Evolutionary conservation across 2,113 vertebrate genomes (phyloP).

Genomic region (Physeter macrocephalus): DNA sequence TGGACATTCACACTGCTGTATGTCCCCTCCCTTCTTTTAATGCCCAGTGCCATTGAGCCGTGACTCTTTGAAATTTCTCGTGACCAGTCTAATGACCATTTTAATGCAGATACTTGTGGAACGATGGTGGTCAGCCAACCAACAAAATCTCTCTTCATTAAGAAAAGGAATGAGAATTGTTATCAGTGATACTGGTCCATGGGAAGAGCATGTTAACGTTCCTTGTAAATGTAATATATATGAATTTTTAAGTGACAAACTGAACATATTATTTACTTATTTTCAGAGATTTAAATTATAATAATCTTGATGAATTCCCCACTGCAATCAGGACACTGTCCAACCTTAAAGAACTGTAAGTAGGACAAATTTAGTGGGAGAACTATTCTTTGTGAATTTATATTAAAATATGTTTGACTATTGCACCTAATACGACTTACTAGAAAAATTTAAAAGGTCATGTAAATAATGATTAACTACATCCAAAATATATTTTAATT

Average conservation of each 20-base stretch:
- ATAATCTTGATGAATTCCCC: slow-evolving; percentile 88
- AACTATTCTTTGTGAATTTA: slow-evolving; percentile 52
- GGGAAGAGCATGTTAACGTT: neutral
- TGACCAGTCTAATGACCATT: neutral
- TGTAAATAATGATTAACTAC: neutral
- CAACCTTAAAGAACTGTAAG: slow-evolving; percentile 95
- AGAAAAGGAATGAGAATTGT: neutral
- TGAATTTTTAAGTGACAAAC: slow-evolving; percentile 33
- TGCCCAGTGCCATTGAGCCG: neutral
- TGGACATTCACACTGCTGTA: neutral
- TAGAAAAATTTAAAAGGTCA: slow-evolving; percentile 40
- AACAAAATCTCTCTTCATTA: neutral
- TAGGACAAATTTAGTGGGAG: slow-evolving; percentile 54
- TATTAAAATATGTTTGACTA: slow-evolving; percentile 56
- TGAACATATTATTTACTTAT: slow-evolving; percentile 62
- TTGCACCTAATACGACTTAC: slow-evolving; percentile 18
- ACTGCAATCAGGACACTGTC: slow-evolving; percentile 86
- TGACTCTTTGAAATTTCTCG: neutral
- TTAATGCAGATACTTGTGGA: neutral
- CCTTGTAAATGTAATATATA: neutral
- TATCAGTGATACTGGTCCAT: neutral
- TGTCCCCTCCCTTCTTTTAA: neutral
- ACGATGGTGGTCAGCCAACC: neutral
- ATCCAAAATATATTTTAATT: slow-evolving; percentile 24
- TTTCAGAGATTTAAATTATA: slow-evolving; percentile 90